Evolutionary conservation across 2,888 invertebrate species (phyloP), one percentile per base, ranked within the genome.

Genomic region (Agrotis clavis): DNA sequence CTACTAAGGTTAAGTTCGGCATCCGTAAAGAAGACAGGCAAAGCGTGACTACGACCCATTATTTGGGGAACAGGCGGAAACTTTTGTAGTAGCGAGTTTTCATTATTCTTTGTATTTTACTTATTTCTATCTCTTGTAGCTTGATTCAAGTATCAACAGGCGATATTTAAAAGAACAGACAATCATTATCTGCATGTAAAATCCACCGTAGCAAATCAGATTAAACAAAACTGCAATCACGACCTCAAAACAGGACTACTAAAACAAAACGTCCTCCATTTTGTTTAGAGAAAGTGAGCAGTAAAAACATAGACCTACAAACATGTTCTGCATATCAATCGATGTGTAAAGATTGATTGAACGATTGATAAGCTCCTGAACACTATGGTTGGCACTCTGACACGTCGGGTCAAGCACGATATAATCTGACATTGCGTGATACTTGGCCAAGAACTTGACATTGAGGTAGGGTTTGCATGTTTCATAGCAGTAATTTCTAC

Each of bases 311-410:
- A 82, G 76, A 79, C 65, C 76, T 66, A 80, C 59, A 77, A 82
- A 77, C 82, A 61, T 69, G 82, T 84, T 72, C 84, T 79, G 86
- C 75, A 83, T 86, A 82, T 86, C 82, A 82, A 88, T 84, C 82
- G 81, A 82, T 66, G 85, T 85, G 83, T 81, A 77, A 86, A 88
- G 90, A 89, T 86, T 86, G 86, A 89, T 86, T 81, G 79, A 83
- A 82, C 83, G 87, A 90, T 86, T 81, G 89, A 89, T 90, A 87
- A 87, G 80, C 83, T 80, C 77, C 86, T 73, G 87, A 88, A 86
- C 82, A 81, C 80, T 88, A 88, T 87, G 86, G 80, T 73, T 81
- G 81, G 81, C 83, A 79, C 51, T 76, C 71, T 63, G 85, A 87
- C 87, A 85, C 77, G 79, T 82, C 78, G 83, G 87, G 88, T 88